These are phyloP conservation scores for Autographa pulchrina DNA, from an alignment of 2,888 invertebrate genomes.

Conservation along the genomic window DNA sequence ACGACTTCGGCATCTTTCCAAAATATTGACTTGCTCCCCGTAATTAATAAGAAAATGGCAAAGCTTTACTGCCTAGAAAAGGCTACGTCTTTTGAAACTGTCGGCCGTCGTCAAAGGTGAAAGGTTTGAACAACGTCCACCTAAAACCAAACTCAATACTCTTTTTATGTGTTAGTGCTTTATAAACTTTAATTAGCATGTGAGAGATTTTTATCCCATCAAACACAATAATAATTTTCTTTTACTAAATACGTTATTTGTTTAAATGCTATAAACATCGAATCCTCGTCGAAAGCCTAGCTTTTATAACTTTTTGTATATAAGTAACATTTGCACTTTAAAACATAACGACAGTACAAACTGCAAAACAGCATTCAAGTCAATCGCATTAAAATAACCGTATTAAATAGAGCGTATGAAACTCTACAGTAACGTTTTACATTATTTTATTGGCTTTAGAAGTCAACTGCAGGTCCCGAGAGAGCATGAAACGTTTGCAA, in stretches of 20 bases:
- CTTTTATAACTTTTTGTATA: not conserved
- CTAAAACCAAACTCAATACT: not conserved
- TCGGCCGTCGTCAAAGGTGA: not conserved
- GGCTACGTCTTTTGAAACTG: not conserved
- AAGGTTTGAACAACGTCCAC: not conserved
- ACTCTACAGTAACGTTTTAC: slow-evolving; percentile 29
- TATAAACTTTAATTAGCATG: not conserved
- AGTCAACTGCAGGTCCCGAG: slow-evolving; percentile 46
- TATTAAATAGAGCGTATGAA: slow-evolving; percentile 29
- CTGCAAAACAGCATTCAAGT: slow-evolving; percentile 11
- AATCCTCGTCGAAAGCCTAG: not conserved
- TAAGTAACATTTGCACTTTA: not conserved
- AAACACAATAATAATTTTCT: too few species aligned
- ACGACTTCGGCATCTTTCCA: slow-evolving; percentile 6
- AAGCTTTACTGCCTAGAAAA: not conserved
- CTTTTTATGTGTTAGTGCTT: not conserved
- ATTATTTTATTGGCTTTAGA: slow-evolving; percentile 54
- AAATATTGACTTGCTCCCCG: slow-evolving; percentile 5
- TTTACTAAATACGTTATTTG: too few species aligned
- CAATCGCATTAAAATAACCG: slow-evolving; percentile 14
- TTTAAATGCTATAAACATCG: not conserved
- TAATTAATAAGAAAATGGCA: not conserved
- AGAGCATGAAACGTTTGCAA: slow-evolving; percentile 41
- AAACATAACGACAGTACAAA: not conserved
- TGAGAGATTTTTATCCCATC: too few species aligned